Evolutionary conservation across 1,140 invertebrate species (phyloP).

Genomic region (Aethina tumida): DNA sequence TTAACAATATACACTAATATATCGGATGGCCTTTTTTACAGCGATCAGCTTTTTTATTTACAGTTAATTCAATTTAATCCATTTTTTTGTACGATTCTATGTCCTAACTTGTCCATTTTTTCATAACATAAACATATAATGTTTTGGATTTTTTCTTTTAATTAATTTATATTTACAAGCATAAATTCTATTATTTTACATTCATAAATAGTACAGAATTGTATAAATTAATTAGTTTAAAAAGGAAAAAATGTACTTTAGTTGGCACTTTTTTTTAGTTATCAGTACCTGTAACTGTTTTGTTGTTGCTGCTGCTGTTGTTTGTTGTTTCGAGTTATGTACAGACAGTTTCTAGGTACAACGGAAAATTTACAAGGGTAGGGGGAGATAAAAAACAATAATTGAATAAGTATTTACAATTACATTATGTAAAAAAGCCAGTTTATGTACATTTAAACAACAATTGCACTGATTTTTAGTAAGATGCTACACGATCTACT

Average conservation of each 20-base stretch:
- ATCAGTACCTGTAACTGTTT: no score
- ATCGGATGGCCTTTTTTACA: slow-evolving; percentile 27
- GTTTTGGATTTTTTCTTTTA: slow-evolving; percentile 3
- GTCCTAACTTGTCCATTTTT: background rate
- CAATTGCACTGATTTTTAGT: no score
- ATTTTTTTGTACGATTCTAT: background rate
- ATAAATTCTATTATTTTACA: slow-evolving; percentile 12
- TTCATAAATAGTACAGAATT: slow-evolving; percentile 16
- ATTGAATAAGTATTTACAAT: no score
- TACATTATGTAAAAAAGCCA: no score
- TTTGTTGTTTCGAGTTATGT: no score
- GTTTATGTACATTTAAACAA: no score
- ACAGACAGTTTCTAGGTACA: no score
- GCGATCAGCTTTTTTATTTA: slow-evolving; percentile 19
- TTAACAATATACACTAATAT: slow-evolving; percentile 32
- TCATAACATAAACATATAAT: slow-evolving; percentile 8
- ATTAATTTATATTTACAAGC: slow-evolving; percentile 14
- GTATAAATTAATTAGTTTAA: slow-evolving; percentile 8
- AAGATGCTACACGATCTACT: no score
- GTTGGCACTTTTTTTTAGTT: slow-evolving; percentile 18
- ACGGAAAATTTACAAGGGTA: no score
- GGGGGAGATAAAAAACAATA: no score
- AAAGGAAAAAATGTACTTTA: slow-evolving; percentile 9
- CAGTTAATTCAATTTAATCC: slow-evolving; percentile 15
- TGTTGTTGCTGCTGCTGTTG: no score